Base-by-base conservation (phyloP, 2,113 vertebrate genomes). In the Girardinichthys multiradiatus region DNA sequence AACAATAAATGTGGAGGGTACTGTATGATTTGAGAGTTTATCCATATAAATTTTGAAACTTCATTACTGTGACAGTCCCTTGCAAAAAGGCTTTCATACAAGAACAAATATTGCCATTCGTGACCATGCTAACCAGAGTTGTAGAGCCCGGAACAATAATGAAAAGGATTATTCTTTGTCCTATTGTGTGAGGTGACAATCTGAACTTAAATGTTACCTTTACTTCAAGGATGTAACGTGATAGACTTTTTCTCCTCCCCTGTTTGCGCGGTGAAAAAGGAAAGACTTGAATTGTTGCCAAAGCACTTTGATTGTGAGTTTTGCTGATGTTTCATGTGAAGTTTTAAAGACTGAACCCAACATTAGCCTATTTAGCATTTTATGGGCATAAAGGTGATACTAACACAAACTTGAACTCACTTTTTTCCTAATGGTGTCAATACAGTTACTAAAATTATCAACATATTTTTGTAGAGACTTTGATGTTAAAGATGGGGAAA, bases 211-310 rank as follows among this genome's bases (percentile, higher is more conserved):
- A 68, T 67, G 33, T 78, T 70, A 2, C 24, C 30, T 62, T 72
- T 37, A 33, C 65, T 76, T 33, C 54, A 26, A 67, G 60, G 27
- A 33, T 35, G 45, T 45, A 59, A 29, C 70, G 33, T 74, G 51
- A 31, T 59, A 61, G 77, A 64, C 68, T 58, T 64, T 68, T 61
- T 70, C 30, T 74, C 84, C 33, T 62, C 4, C 69, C 67, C 68
- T 85, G 72, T 64, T 31, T 79, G 83, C 72, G 48, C 77, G 74
- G 77, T 88, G 73, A 85, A 85, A 24, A 81, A 78, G 75, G 76
- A 85, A 85, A 89, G 87, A 91, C 90, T 92, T 92, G 89, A 93
- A 93, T 83, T 82, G 72, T 88, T 90, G 82, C 91, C 91, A 93
- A 92, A 92, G 91, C 90, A 92, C 91, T 91, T 92, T 92, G 79